phyloP scores from a whole-genome alignment of 1,140 invertebrate genomes.

The Hycleus cichorii region DNA sequence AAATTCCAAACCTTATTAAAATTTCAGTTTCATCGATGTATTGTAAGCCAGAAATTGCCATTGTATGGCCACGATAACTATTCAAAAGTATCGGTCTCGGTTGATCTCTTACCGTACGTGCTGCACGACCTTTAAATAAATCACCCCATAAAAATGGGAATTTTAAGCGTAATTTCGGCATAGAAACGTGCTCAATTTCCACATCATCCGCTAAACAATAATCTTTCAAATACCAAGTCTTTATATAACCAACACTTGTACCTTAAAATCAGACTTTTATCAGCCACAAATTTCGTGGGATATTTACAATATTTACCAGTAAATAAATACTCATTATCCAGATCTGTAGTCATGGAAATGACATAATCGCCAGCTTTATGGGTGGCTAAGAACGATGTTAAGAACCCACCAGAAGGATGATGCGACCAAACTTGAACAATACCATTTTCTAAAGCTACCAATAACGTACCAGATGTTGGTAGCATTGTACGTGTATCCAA shows the following conservation, averaged over 20 bases:
- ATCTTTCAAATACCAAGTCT: conserved; percentile 62
- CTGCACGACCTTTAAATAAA: conserved; percentile 50
- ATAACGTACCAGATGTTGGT: conserved; percentile 46
- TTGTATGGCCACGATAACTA: conserved; percentile 54
- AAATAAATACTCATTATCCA: conserved; percentile 56
- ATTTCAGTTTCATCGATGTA: conserved; percentile 53
- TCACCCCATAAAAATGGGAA: conserved; percentile 66
- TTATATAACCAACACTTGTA: conserved; percentile 60
- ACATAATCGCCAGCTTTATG: conserved; percentile 61
- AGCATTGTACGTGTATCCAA: conserved; percentile 30
- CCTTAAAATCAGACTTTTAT: conserved; percentile 31
- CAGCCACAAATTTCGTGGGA: background rate
- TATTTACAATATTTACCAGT: conserved; percentile 43
- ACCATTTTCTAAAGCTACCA: conserved; percentile 60
- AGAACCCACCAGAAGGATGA: conserved; percentile 56
- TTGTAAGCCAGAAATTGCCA: conserved; percentile 51
- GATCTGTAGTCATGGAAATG: conserved; percentile 54
- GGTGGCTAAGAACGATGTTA: conserved; percentile 54
- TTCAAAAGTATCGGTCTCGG: conserved; percentile 55
- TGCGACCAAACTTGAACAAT: conserved; percentile 64
- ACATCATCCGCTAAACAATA: conserved; percentile 37
- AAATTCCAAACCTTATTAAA: conserved; percentile 48
- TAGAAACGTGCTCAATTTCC: conserved; percentile 41
- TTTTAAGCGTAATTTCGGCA: conserved; percentile 51
- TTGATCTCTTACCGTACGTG: conserved; percentile 51